These are phyloP conservation scores for Danionella dracula DNA, from an alignment of 2,797 vertebrate species.

Conservation along the genomic window DNA sequence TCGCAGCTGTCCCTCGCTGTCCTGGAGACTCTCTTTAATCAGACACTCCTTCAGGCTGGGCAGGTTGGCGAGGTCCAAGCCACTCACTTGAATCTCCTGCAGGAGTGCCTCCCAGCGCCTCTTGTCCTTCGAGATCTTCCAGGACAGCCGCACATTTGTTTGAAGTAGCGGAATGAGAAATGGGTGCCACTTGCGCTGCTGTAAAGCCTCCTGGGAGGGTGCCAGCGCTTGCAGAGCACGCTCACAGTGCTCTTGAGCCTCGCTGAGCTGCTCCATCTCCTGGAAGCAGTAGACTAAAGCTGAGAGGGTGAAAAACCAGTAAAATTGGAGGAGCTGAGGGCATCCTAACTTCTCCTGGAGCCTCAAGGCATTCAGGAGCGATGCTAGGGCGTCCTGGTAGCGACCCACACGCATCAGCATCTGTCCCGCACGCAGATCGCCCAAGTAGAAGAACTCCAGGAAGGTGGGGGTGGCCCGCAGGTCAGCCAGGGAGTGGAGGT, in stretches of 20 bases:
- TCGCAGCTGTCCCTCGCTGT: conserved; percentile 41
- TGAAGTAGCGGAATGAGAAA: conserved; percentile 79
- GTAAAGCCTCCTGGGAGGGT: conserved; percentile 47
- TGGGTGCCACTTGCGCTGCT: conserved; percentile 58
- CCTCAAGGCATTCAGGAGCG: conserved; percentile 79
- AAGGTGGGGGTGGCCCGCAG: conserved; percentile 72
- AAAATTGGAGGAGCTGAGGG: conserved; percentile 47
- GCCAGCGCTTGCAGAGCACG: conserved; percentile 75
- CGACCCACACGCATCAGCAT: conserved; percentile 78
- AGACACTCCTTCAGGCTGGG: conserved; percentile 82
- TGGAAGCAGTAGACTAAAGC: conserved; percentile 84
- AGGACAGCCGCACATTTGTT: conserved; percentile 79
- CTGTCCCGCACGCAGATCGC: conserved; percentile 77
- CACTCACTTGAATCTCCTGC: conserved; percentile 70
- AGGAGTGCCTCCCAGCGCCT: conserved; percentile 79
- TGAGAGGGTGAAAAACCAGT: conserved; percentile 79
- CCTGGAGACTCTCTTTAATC: conserved; percentile 78
- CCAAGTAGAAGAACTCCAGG: conserved; percentile 85
- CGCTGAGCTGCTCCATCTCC: conserved; percentile 77
- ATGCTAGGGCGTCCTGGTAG: conserved; percentile 78
- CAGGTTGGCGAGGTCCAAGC: conserved; percentile 65
- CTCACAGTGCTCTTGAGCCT: conserved; percentile 81
- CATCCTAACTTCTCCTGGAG: conserved; percentile 83
- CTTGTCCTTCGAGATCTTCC: conserved; percentile 87
- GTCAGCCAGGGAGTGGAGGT: conserved; percentile 74